These are phyloP conservation scores for Chymomyza costata DNA, from an alignment of 1,140 invertebrate species.

Conservation along the genomic window DNA sequence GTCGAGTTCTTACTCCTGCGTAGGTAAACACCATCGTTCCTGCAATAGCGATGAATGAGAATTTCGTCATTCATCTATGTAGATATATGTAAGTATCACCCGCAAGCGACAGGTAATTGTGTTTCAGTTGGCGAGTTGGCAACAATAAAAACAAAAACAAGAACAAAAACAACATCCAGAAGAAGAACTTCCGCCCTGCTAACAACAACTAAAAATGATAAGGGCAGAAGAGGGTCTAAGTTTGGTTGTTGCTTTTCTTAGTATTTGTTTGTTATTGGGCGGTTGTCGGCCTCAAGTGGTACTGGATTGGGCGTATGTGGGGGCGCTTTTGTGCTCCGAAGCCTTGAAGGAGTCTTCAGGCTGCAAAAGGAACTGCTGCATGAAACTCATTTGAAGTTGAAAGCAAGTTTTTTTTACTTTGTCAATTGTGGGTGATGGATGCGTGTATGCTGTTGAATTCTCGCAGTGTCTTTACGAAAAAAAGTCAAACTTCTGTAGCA, in stretches of 20 bases:
- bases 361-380: constrained; percentile 28
- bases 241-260: constrained; percentile 39
- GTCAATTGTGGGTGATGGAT: too few species aligned
- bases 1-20: too few species aligned
- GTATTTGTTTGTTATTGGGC: constrained; percentile 24
- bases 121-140: constrained; percentile 31
- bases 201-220: too few species aligned
- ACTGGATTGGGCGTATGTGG: neutral
- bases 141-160: constrained; percentile 32
- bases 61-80: constrained; percentile 1
- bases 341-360: constrained; percentile 24
- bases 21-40: too few species aligned
- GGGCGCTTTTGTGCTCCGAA: constrained; percentile 21
- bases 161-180: constrained; percentile 15
- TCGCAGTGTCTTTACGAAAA: too few species aligned
- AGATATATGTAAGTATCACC: constrained; percentile 33
- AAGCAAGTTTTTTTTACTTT: constrained; percentile 61
- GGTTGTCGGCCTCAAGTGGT: neutral
- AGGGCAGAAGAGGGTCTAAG: constrained; percentile 3
- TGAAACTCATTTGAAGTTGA: constrained; percentile 65
- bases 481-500: too few species aligned
- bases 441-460: too few species aligned
- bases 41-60: too few species aligned
- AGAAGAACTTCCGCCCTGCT: neutral
- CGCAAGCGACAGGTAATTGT: constrained; percentile 50